Evolutionary conservation across 2,113 vertebrate genomes (phyloP).

Genomic region (Pagrus major): DNA sequence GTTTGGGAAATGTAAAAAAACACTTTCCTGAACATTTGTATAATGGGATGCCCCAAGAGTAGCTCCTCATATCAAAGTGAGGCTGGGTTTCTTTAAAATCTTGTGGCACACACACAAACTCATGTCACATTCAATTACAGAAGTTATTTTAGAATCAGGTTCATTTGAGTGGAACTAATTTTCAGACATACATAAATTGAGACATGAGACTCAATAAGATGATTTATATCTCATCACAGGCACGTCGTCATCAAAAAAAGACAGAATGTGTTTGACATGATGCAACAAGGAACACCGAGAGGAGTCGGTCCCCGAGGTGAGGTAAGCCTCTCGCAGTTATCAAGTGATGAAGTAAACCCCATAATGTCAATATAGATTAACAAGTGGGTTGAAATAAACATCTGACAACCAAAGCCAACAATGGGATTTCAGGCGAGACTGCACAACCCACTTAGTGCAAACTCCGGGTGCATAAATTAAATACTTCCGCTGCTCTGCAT

Average conservation of each 20-base stretch:
- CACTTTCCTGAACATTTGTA: conserved; percentile 2
- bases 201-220: neutral
- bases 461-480: conserved; percentile 28
- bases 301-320: conserved; percentile 23
- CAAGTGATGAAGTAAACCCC: conserved; percentile 32
- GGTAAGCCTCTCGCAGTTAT: conserved; percentile 23
- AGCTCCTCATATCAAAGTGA: conserved; percentile 3
- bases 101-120: too few relatives aligned
- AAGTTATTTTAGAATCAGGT: conserved; percentile 11
- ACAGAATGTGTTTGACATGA: neutral
- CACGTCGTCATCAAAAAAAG: conserved; percentile 2
- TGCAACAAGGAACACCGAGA: conserved; percentile 4
- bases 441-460: conserved; percentile 29
- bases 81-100: conserved; percentile 4
- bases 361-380: conserved; percentile 48
- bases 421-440: conserved; percentile 35
- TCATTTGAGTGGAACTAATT: conserved; percentile 4
- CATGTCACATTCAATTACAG: conserved; percentile 13
- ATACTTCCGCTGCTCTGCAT: conserved; percentile 17
- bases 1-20: conserved; percentile 1
- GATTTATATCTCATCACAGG: neutral
- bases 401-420: conserved; percentile 48
- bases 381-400: conserved; percentile 47
- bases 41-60: neutral
- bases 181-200: conserved; percentile 2